Evolutionary conservation across 2,113 vertebrate genomes (phyloP).

Genomic region (Enhydra lutris): DNA sequence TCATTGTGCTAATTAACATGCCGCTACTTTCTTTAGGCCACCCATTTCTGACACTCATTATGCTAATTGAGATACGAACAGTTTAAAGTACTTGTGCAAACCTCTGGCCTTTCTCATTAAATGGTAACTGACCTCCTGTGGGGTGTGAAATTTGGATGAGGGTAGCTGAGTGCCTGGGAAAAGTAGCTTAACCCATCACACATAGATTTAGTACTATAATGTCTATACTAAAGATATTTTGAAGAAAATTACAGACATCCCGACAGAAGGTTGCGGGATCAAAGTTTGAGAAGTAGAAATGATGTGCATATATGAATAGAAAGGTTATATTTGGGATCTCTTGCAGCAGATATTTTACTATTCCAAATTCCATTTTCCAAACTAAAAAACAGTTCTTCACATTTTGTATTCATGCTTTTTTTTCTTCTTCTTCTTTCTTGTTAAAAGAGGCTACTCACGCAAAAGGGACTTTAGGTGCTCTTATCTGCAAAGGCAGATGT

Average conservation of each 20-base stretch:
- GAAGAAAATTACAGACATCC: neutral
- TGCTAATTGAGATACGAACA: conserved; percentile 39
- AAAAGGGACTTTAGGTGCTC: neutral
- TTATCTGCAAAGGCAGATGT: neutral
- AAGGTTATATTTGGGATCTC: neutral
- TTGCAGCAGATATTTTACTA: neutral
- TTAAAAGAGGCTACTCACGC: neutral
- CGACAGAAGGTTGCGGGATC: neutral
- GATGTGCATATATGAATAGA: neutral
- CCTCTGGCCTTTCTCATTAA: conserved; percentile 41
- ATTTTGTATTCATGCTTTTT: neutral
- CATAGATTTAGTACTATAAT: neutral
- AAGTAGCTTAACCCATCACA: neutral
- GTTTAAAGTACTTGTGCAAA: conserved; percentile 22
- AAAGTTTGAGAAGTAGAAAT: neutral
- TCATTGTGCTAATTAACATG: conserved; percentile 37
- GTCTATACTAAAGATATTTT: neutral
- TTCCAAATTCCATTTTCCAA: neutral
- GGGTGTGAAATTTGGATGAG: neutral
- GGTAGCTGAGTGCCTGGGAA: neutral
- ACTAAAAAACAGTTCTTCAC: neutral
- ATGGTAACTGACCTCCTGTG: neutral
- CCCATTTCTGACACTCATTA: conserved; percentile 42
- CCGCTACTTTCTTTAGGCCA: neutral
- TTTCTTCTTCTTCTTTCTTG: neutral